Conservation (phyloP, 2,113 vertebrate species). For the Chinchilla lanigera region DNA sequence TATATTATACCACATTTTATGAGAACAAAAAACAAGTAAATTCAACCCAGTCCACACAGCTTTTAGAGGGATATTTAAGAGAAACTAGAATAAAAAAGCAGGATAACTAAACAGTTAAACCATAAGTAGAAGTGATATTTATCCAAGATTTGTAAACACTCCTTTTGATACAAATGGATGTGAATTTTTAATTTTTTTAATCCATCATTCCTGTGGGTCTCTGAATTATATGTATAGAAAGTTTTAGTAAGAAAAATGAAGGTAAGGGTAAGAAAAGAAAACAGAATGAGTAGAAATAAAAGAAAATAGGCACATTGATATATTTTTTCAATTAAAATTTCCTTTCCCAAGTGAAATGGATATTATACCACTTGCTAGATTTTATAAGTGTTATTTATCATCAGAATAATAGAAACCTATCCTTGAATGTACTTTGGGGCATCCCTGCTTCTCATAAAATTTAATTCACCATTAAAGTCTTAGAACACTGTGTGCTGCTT, state of each 20-base stretch:
- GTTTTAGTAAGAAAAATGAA: slow-evolving; percentile 20
- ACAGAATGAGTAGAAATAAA: not conserved
- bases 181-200: not conserved
- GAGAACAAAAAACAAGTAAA: slow-evolving; percentile 43
- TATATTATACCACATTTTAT: not conserved
- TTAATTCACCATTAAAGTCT: not conserved
- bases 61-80: not conserved
- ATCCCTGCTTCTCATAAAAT: not conserved
- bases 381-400: not conserved
- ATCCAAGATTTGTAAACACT: not conserved
- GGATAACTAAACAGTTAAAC: slow-evolving; percentile 9
- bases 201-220: not conserved
- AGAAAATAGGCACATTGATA: not conserved
- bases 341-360: not conserved
- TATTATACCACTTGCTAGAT: not conserved
- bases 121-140: not conserved
- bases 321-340: not conserved
- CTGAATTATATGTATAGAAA: not conserved
- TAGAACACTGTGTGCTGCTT: not conserved
- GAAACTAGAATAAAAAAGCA: not conserved
- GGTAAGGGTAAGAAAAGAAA: not conserved
- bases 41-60: not conserved
- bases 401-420: not conserved
- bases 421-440: not conserved
- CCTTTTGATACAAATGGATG: slow-evolving; percentile 27